Conservation (phyloP, 2,113 vertebrate genomes). For the Erinaceus europaeus region DNA sequence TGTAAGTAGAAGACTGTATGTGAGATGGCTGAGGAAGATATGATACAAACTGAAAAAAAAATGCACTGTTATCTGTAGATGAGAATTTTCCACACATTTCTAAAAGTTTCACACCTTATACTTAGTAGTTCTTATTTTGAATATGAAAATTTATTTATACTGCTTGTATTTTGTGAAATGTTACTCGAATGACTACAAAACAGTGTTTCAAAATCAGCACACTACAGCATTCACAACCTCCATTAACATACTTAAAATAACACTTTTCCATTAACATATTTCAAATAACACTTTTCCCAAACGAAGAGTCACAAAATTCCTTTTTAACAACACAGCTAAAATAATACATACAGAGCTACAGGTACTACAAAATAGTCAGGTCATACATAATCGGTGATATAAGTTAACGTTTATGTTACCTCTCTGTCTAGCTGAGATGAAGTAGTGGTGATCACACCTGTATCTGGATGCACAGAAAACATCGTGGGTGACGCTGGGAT, state of each 20-base stretch:
- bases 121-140: not conserved
- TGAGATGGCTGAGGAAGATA: not conserved
- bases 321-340: not conserved
- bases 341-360: not conserved
- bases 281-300: not conserved
- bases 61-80: not conserved
- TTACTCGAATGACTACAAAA: not conserved
- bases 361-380: not conserved
- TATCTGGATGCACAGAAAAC: slow-evolving; percentile 81
- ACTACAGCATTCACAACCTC: not conserved
- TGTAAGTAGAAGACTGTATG: not conserved
- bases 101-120: not conserved
- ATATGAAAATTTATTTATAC: not conserved
- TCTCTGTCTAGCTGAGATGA: slow-evolving; percentile 87
- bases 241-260: not conserved
- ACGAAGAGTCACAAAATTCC: not conserved
- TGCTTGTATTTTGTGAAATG: not conserved
- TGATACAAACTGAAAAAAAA: not conserved
- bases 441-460: slow-evolving; percentile 81
- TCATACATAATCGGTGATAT: not conserved
- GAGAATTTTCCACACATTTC: not conserved
- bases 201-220: not conserved
- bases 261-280: not conserved
- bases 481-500: not conserved
- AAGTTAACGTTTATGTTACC: slow-evolving; percentile 75